Evolutionary conservation across 2,113 vertebrate species (phyloP), one percentile per base, ranked within the genome.

Genomic region (Strix uralensis): DNA sequence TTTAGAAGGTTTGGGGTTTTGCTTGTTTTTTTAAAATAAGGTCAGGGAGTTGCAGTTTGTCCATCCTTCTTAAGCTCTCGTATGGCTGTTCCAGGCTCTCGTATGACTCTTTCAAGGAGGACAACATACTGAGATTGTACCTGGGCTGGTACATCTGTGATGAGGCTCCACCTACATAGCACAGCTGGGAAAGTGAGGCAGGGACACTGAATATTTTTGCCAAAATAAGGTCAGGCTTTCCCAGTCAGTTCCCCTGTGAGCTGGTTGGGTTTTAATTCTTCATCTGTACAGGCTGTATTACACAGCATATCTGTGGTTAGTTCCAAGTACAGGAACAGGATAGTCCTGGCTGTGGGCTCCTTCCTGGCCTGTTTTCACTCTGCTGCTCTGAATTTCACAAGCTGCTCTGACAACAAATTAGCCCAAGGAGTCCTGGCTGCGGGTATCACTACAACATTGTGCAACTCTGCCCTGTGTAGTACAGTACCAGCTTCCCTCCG

Each of bases 71-170:
- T 44, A 32, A 51, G 30, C 29, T 84, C 36, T 82, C 0, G 0
- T 26, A 4, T 27, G 65, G 69, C 44, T 72, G 2, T 85, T 79
- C 44, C 10, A 2, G n/a, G n/a, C 34, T 90, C 32, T 54, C 0
- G 0, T 55, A 9, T 36, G 77, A 42, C 25, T 58, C n/a, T 71
- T 84, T 51, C 59, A 25, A 30, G 77, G 59, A 30, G 26, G 22
- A 38, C 10, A 5, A 7, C 0, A 0, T 54, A 2, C n/a, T 12
- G 36, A 82, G 66, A 4, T 36, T 30, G 34, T 27, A 11, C 36
- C 78, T 38, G 69, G 30, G 21, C 61, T 16, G 16, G 10, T 29
- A 30, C 21, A 7, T 14, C 69, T 38, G 59, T 46, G 46, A 8
- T 36, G 58, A 62, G 27, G 5, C 30, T 32, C 25, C 51, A 7